Evolutionary conservation across 2,888 invertebrate species (phyloP), one percentile per base, ranked within the genome.

Genomic region (Agrilus cyanescens): DNA sequence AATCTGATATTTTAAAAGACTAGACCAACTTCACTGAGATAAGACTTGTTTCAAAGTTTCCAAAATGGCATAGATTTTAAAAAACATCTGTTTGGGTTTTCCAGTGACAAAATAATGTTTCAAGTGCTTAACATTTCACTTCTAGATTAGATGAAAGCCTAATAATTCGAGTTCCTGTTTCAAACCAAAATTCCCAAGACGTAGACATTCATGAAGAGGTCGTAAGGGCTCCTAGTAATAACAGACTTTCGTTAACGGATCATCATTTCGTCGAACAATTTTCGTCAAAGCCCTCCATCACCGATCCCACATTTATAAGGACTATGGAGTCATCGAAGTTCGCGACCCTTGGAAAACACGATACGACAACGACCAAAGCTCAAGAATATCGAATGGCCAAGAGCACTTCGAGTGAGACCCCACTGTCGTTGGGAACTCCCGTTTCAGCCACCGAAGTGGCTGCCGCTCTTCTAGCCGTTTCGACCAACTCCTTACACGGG

Each of bases 121-220:
- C 32, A 29, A 13, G 32, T 4, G 29, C n/a, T n/a, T 10, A 34
- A 35, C 14, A n/a, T 38, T n/a, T 20, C 12, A 29, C 5, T 46
- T 53, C 41, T 52, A 65, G 65, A 44, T 64, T 82, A 58, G 80
- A 81, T 53, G 81, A 82, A 58, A 75, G 73, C 37, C 60, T 78
- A 35, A 74, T 80, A 20, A 60, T 70, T 16, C 55, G 51, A 46
- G 55, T 53, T 37, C 66, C 61, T 12, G 38, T 44, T 25, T 41
- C 41, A 34, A 49, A 38, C 35, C 44, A 43, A 32, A 45, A 39
- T 31, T 41, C 32, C 13, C 41, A 38, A 31, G 41, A 46, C 14
- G 44, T 46, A 38, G 39, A 45, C 18, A 4, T 16, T 12, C 45
- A 45, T 13, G 45, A 45, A 32, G 33, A 25, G 8, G 33, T 10